Conservation (phyloP, 2,888 invertebrate genomes). For the Chorisops tibialis region DNA sequence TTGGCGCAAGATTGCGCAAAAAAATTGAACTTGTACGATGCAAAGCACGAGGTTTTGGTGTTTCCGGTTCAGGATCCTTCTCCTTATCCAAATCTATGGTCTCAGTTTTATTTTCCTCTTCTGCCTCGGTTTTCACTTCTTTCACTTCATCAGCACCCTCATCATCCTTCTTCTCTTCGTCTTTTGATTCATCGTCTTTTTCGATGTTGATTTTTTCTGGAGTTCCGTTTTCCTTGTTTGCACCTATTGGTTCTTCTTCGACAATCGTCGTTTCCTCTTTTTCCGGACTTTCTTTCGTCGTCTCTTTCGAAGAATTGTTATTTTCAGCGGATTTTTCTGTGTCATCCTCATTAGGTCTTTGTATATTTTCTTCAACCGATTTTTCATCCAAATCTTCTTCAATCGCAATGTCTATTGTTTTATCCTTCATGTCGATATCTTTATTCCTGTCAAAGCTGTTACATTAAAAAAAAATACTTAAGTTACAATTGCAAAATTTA, state of each 20-base stretch:
- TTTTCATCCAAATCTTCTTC: conserved; percentile 48
- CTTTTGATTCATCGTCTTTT: conserved; percentile 49
- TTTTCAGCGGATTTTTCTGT: conserved; percentile 37
- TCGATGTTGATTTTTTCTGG: conserved; percentile 39
- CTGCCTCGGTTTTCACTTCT: conserved; percentile 31
- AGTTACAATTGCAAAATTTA: no score
- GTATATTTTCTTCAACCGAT: not conserved
- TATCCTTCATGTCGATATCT: not conserved
- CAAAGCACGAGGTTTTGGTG: conserved; percentile 62
- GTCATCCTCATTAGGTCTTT: not conserved
- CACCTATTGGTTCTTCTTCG: conserved; percentile 28
- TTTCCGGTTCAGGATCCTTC: conserved; percentile 53
- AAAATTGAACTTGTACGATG: conserved; percentile 98
- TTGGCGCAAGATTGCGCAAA: conserved; percentile 90
- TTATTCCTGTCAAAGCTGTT: no score
- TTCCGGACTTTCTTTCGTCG: conserved; percentile 41
- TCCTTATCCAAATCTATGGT: conserved; percentile 55
- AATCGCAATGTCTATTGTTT: conserved; percentile 50
- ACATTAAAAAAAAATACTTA: no score
- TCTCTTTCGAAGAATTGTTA: conserved; percentile 49
- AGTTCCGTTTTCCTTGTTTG: not conserved
- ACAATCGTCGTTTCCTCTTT: conserved; percentile 46
- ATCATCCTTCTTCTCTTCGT: conserved; percentile 35
- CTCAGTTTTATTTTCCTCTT: conserved; percentile 40
- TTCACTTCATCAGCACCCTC: conserved; percentile 33